Conservation (phyloP, 2,888 invertebrate genomes). For the Pollenia amentaria region DNA sequence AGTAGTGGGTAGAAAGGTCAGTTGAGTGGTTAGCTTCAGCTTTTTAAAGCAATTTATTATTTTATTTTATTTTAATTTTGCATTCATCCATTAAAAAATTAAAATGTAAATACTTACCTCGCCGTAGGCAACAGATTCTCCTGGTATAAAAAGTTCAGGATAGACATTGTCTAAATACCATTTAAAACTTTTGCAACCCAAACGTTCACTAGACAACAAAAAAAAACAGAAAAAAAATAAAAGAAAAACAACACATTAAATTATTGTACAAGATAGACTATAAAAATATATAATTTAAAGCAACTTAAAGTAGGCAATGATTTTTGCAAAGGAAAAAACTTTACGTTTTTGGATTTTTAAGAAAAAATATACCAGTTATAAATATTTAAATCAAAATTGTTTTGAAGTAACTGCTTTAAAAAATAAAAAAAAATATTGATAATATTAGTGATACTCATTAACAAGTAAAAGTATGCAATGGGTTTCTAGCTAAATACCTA, state of each 20-base stretch:
- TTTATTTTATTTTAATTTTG: conserved; percentile 2
- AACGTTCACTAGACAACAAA: conserved; percentile 85
- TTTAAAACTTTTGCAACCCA: conserved; percentile 98
- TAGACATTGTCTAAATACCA: conserved; percentile 99
- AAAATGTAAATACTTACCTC: conserved; percentile 90
- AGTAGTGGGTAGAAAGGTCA: conserved; percentile 28
- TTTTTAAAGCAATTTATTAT: conserved; percentile 54
- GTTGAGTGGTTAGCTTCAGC: conserved; percentile 50
- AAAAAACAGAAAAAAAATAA: not conserved
- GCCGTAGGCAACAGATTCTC: conserved; percentile 98
- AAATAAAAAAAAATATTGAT: too few species aligned
- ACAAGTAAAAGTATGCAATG: too few species aligned
- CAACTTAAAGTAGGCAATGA: too few species aligned
- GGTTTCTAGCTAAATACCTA: too few species aligned
- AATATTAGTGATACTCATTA: too few species aligned
- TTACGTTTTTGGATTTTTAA: too few species aligned
- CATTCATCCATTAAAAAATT: not conserved
- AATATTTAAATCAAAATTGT: too few species aligned
- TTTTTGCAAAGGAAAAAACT: too few species aligned
- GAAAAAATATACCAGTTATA: too few species aligned
- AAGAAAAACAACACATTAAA: not conserved
- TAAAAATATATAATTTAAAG: too few species aligned
- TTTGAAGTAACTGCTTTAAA: too few species aligned
- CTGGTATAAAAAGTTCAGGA: conserved; percentile 99
- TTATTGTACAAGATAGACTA: not conserved